These are phyloP conservation scores for Drosophila arizonae DNA, from an alignment of 1,140 invertebrate species.

Conservation along the genomic window DNA sequence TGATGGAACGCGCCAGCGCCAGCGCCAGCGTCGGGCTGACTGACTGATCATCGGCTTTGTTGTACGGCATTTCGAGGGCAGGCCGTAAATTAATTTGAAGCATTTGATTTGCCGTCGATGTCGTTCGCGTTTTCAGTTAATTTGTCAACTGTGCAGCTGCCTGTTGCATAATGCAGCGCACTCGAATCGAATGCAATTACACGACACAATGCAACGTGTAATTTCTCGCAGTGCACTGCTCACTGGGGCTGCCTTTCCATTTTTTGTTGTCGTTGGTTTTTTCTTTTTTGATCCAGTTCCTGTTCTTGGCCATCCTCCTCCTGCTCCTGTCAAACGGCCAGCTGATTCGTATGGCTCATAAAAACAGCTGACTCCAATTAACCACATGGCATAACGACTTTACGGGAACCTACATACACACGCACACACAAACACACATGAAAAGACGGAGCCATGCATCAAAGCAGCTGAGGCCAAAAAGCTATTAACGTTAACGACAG, in stretches of 20 bases:
- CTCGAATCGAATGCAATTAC: background rate
- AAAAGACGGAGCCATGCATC: constrained; percentile 24
- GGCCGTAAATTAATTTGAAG: constrained; percentile 60
- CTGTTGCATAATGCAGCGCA: constrained; percentile 17
- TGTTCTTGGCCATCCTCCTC: constrained; percentile 22
- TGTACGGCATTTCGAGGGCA: constrained; percentile 16
- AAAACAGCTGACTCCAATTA: constrained; percentile 80
- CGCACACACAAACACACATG: constrained; percentile 7
- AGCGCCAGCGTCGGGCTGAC: constrained; percentile 1
- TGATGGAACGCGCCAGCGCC: constrained; percentile 10
- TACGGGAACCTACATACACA: background rate
- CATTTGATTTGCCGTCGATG: constrained; percentile 63
- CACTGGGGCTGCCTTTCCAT: constrained; percentile 18
- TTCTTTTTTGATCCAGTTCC: constrained; percentile 34
- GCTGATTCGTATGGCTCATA: constrained; percentile 59
- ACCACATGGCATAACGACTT: constrained; percentile 60
- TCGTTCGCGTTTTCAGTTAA: constrained; percentile 27
- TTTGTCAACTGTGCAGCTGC: constrained; percentile 31
- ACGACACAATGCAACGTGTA: background rate
- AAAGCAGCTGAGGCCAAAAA: constrained; percentile 33
- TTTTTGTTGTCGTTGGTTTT: constrained; percentile 17
- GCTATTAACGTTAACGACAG: constrained; percentile 62
- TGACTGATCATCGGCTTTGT: constrained; percentile 1
- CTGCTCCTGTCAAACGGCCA: constrained; percentile 62
- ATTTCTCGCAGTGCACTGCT: constrained; percentile 54